phyloP scores from a whole-genome alignment of 1,140 invertebrate genomes.

The Pogonus chalceus region DNA sequence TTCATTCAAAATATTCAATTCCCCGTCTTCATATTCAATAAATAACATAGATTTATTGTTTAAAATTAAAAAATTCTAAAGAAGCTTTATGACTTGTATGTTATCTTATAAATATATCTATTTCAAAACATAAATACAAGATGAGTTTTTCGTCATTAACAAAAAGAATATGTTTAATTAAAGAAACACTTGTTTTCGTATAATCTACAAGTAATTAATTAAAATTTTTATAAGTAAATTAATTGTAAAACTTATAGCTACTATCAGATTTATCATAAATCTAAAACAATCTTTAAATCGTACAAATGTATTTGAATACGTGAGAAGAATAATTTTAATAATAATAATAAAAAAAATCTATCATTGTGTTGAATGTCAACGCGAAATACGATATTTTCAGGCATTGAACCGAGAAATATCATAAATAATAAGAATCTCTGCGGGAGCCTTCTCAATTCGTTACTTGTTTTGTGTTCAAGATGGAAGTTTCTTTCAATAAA shows the following conservation, averaged over 20 bases:
- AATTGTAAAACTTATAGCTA: not conserved
- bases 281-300: not conserved
- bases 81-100: too few relatives aligned
- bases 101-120: too few relatives aligned
- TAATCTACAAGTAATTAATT: not conserved
- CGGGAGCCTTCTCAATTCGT: not conserved
- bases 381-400: not conserved
- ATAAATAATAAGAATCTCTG: not conserved
- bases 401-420: not conserved
- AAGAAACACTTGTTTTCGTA: not conserved
- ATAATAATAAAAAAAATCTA: not conserved
- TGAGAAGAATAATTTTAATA: not conserved
- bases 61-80: too few relatives aligned
- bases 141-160: not conserved
- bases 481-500: too few relatives aligned
- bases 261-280: not conserved
- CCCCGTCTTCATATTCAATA: too few relatives aligned
- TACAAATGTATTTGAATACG: not conserved
- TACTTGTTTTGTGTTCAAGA: too few relatives aligned
- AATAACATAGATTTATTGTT: too few relatives aligned
- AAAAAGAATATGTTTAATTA: not conserved
- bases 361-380: conserved; percentile 4
- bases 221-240: not conserved
- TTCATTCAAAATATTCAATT: too few relatives aligned
- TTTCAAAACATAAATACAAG: too few relatives aligned